Conservation (phyloP, 2,797 vertebrate genomes). For the Sylvia borin region DNA sequence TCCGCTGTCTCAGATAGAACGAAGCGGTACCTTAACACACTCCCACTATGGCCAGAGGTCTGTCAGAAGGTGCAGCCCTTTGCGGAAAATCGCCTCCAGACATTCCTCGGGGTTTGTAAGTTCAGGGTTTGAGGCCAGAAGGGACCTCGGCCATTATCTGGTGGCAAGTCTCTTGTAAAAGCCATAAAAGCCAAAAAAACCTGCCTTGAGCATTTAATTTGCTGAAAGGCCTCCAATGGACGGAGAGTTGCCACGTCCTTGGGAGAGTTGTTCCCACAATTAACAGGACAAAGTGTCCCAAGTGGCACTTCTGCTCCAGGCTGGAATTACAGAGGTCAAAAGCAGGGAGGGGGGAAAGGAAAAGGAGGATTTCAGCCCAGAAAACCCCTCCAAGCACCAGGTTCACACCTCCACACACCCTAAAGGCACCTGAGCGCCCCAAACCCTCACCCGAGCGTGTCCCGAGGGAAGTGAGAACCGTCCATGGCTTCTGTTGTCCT, state of each 20-base stretch:
- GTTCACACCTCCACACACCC: background rate
- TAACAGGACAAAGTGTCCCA: rapidly evolving
- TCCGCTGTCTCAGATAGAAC: background rate
- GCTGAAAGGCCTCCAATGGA: background rate
- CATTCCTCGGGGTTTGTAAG: background rate
- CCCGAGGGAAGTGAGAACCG: constrained; percentile 22
- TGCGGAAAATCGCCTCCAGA: background rate
- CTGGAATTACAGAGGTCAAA: rapidly evolving
- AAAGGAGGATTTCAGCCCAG: rapidly evolving
- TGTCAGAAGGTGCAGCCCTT: background rate
- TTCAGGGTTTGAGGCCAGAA: background rate
- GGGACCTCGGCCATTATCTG: background rate
- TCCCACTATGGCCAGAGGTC: background rate
- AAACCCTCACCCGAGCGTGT: background rate
- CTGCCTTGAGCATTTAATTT: background rate
- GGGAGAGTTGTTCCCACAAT: background rate
- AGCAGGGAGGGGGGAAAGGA: rapidly evolving
- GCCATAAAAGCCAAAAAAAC: background rate
- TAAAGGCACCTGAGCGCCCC: rapidly evolving
- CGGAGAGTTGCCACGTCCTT: rapidly evolving
- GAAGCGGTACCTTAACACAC: background rate
- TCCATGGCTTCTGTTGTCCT: constrained; percentile 94
- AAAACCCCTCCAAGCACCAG: background rate
- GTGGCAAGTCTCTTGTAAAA: background rate
- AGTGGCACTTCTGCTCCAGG: background rate